A percentile compares a stretch with the other conserved stretches of the same genome.
Evolutionary conservation across 2,797 vertebrate species (phyloP).

Genomic region (Lepus oiostolus): DNA sequence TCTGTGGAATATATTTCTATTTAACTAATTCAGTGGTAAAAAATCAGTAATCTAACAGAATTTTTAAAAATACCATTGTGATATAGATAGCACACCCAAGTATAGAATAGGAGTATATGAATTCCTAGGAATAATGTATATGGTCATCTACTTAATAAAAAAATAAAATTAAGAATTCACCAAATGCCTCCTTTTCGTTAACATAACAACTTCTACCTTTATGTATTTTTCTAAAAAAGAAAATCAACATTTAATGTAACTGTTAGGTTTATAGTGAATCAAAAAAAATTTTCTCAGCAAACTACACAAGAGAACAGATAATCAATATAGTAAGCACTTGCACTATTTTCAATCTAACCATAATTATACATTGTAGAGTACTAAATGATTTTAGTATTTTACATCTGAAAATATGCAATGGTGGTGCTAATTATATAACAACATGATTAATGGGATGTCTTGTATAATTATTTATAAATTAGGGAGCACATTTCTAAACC

Average conservation of each 20-base stretch:
- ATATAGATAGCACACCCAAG: background rate
- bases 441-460: conserved; percentile 76
- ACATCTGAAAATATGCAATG: conserved; percentile 70
- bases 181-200: background rate
- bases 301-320: conserved; percentile 50
- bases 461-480: conserved; percentile 77
- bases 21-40: background rate
- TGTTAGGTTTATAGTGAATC: background rate
- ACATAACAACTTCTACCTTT: background rate
- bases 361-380: conserved; percentile 76
- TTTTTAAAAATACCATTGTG: background rate
- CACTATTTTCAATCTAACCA: conserved; percentile 51
- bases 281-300: conserved; percentile 56
- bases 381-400: conserved; percentile 69
- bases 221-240: background rate
- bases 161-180: background rate
- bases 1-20: background rate
- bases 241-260: background rate
- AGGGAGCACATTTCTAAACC: conserved; percentile 65
- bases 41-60: background rate
- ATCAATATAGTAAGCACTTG: conserved; percentile 64
- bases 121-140: background rate
- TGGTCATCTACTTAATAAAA: background rate
- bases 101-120: background rate
- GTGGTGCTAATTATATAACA: conserved; percentile 79